These are phyloP conservation scores for Koerneria pararmatus DNA, from an alignment of 2,888 invertebrate species.

Conservation along the genomic window DNA sequence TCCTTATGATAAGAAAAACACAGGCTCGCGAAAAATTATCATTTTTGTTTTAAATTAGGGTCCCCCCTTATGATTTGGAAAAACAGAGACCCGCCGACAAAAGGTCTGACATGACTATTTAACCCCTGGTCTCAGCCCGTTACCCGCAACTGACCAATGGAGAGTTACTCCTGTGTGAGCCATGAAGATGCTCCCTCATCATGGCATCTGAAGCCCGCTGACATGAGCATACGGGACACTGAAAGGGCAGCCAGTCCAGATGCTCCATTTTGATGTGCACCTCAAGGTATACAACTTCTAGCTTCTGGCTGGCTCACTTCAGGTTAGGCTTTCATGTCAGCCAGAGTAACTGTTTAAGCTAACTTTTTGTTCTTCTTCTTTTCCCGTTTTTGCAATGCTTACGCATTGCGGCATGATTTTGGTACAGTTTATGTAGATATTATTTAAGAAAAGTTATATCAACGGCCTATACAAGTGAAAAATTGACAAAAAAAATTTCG, in stretches of 20 bases:
- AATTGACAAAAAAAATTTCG: neutral
- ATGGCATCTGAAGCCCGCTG: slow-evolving; percentile 53
- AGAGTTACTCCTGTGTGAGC: slow-evolving; percentile 50
- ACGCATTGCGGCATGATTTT: too few relatives aligned
- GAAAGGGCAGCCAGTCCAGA: slow-evolving; percentile 57
- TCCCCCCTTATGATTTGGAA: too few relatives aligned
- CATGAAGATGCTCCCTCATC: slow-evolving; percentile 57
- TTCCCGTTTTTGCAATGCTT: too few relatives aligned
- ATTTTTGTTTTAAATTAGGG: too few relatives aligned
- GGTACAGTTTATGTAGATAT: too few relatives aligned
- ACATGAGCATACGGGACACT: slow-evolving; percentile 51
- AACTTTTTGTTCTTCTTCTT: neutral
- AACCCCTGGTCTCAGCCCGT: neutral
- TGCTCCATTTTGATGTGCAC: slow-evolving; percentile 53
- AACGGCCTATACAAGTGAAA: too few relatives aligned
- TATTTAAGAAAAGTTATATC: too few relatives aligned
- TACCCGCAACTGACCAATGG: slow-evolving; percentile 32
- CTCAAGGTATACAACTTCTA: slow-evolving; percentile 21
- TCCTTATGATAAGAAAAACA: too few relatives aligned
- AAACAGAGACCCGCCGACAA: too few relatives aligned
- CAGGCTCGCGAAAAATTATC: too few relatives aligned
- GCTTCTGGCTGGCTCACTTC: neutral
- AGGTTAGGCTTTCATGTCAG: neutral
- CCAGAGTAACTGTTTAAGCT: neutral
- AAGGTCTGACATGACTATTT: neutral